phyloP scores from a whole-genome alignment of 2,888 invertebrate genomes.

The Drosophila macrospina region DNA sequence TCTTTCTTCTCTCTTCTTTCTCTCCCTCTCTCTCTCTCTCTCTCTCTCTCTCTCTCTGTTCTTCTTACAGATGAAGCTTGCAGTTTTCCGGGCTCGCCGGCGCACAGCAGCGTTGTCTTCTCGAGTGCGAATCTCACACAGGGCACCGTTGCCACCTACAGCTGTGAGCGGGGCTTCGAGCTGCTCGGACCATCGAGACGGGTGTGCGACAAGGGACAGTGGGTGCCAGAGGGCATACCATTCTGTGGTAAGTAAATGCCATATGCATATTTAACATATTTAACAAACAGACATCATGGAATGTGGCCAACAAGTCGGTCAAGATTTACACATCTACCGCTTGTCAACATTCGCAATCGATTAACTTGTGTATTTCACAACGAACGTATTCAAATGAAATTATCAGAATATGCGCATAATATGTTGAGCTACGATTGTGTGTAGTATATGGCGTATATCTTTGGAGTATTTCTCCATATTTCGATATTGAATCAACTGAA shows the following conservation, averaged over 20 bases:
- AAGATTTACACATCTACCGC: background rate
- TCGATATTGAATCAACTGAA: too few relatives aligned
- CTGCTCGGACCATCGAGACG: conserved; percentile 94
- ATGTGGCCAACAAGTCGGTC: conserved; percentile 9
- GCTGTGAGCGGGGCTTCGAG: conserved; percentile 95
- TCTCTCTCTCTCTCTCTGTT: background rate
- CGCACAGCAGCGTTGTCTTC: conserved; percentile 93
- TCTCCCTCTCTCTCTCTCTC: background rate
- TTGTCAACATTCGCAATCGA: conserved; percentile 6
- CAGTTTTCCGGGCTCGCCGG: conserved; percentile 95
- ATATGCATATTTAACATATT: background rate
- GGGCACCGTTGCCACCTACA: conserved; percentile 91
- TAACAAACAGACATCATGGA: background rate
- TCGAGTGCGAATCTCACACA: conserved; percentile 87
- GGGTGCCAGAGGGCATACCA: conserved; percentile 96
- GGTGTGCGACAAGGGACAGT: conserved; percentile 91
- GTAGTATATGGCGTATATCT: too few relatives aligned
- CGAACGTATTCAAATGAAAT: conserved; percentile 1
- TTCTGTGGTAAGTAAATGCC: conserved; percentile 93
- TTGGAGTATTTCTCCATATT: too few relatives aligned
- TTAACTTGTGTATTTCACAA: background rate
- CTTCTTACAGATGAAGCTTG: conserved; percentile 86
- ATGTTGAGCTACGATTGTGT: background rate
- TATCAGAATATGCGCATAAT: conserved; percentile 1
- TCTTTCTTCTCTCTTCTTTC: background rate